phyloP scores from a whole-genome alignment of 2,113 vertebrate species.

The Orcinus orca region DNA sequence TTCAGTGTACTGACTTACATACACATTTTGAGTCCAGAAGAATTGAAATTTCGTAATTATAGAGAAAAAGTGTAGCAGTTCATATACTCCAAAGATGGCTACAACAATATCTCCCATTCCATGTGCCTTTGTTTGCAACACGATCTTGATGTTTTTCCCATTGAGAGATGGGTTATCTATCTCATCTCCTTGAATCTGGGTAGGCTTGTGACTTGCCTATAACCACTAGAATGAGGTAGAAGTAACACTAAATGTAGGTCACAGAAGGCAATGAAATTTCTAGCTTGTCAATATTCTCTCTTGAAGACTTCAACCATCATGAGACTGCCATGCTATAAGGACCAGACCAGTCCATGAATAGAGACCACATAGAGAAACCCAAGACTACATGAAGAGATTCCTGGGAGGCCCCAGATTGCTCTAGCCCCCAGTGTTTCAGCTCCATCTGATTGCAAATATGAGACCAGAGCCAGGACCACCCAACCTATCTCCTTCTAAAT shows the following conservation, averaged over 20 bases:
- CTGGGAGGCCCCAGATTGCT: neutral
- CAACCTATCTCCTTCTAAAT: neutral
- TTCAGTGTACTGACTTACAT: neutral
- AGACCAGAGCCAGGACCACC: neutral
- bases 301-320: neutral
- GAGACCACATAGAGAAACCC: neutral
- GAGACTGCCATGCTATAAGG: neutral
- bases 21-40: neutral
- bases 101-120: neutral
- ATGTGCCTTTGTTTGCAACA: neutral
- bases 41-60: neutral
- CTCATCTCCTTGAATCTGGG: neutral
- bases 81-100: neutral
- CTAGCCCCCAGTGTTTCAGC: neutral
- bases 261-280: neutral
- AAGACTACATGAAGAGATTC: neutral
- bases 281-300: neutral
- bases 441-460: neutral
- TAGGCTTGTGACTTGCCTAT: neutral
- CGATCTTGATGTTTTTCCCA: neutral
- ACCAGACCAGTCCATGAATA: neutral
- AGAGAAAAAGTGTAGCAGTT: neutral
- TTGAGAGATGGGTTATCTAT: neutral
- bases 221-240: neutral
- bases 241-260: neutral